These are phyloP conservation scores for Spodoptera litura DNA, from an alignment of 1,140 invertebrate species.

Conservation along the genomic window DNA sequence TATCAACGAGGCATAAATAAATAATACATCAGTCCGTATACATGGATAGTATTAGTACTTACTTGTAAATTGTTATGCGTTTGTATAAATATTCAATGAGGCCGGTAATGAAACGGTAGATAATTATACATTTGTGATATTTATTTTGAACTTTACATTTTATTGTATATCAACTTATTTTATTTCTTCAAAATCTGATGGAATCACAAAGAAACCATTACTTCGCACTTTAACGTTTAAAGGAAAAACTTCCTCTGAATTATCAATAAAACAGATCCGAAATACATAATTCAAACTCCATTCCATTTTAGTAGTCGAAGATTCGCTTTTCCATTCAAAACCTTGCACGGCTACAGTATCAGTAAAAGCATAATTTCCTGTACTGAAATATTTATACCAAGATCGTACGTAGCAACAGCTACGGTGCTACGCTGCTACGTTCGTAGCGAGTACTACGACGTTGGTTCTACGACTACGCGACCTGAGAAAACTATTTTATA, in stretches of 20 bases:
- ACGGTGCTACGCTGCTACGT: conserved; percentile 64
- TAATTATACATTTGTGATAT: background rate
- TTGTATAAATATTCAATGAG: conserved; percentile 4
- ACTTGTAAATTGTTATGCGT: conserved; percentile 20
- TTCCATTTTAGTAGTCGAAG: conserved; percentile 60
- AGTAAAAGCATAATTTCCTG: conserved; percentile 82
- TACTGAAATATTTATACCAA: conserved; percentile 83
- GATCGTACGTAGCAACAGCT: conserved; percentile 62
- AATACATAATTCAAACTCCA: conserved; percentile 58
- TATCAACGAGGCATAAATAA: conserved; percentile 79
- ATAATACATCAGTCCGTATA: conserved; percentile 72
- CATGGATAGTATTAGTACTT: conserved; percentile 45
- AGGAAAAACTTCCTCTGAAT: conserved; percentile 39
- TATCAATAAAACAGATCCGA: conserved; percentile 47
- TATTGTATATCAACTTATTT: background rate
- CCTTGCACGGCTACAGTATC: conserved; percentile 65
- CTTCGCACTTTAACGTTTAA: conserved; percentile 19
- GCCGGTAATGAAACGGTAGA: background rate
- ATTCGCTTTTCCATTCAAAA: conserved; percentile 72
- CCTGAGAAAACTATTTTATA: conserved; percentile 70
- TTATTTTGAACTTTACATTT: background rate
- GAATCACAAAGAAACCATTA: conserved; percentile 22
- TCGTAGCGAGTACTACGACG: conserved; percentile 69
- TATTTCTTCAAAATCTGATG: background rate
- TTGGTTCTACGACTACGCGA: conserved; percentile 65